Evolutionary conservation across 2,797 vertebrate species (phyloP).

Genomic region (Aeoliscus strigatus): DNA sequence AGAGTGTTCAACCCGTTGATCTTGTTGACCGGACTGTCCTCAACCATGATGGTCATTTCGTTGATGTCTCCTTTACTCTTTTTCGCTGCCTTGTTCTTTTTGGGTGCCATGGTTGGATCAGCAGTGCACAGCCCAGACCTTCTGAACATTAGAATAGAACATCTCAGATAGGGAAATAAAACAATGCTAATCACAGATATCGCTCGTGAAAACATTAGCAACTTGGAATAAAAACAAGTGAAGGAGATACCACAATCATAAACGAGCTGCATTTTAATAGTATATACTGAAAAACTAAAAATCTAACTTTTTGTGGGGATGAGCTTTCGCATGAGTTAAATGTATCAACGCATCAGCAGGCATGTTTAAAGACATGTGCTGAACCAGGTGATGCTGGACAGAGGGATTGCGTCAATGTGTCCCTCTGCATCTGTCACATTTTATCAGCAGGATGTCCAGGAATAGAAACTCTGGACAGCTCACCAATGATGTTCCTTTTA

Average conservation of each 20-base stretch:
- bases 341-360: conserved; percentile 8
- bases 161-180: conserved; percentile 10
- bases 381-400: conserved; percentile 42
- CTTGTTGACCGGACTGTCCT: conserved; percentile 89
- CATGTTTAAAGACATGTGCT: conserved; percentile 25
- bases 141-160: conserved; percentile 45
- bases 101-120: conserved; percentile 94
- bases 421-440: conserved; percentile 88
- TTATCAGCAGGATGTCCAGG: conserved; percentile 85
- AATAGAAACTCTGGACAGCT: conserved; percentile 84
- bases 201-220: too few relatives aligned
- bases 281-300: too few relatives aligned
- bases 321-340: too few relatives aligned
- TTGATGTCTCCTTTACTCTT: conserved; percentile 92
- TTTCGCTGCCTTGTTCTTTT: conserved; percentile 92
- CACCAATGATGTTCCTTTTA: conserved; percentile 84
- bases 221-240: too few relatives aligned
- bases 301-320: too few relatives aligned
- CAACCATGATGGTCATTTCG: conserved; percentile 91
- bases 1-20: conserved; percentile 89
- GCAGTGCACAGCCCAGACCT: conserved; percentile 81
- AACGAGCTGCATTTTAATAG: too few relatives aligned
- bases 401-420: conserved; percentile 72
- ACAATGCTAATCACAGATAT: too few relatives aligned
- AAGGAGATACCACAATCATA: too few relatives aligned